Conservation (phyloP, 2,888 invertebrate species). For the Diarsia dahlii region DNA sequence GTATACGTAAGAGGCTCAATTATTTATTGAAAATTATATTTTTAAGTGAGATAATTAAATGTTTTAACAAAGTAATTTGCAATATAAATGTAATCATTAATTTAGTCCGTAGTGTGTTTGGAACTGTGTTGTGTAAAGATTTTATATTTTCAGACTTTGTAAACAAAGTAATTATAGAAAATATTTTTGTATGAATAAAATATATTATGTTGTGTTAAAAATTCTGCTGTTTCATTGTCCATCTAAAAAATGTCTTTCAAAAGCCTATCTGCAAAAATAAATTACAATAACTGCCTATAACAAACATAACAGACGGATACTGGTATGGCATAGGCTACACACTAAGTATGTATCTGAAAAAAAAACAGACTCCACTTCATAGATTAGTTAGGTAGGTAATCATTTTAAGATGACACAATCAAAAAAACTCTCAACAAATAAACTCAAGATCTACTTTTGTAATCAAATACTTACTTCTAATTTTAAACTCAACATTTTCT, state of each 20-base stretch:
- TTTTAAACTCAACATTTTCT: conserved; percentile 16
- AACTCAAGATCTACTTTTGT: background rate
- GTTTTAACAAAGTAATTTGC: conserved; percentile 53
- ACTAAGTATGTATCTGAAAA: background rate
- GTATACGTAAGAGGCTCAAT: conserved; percentile 81
- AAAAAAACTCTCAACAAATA: background rate
- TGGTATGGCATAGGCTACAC: background rate
- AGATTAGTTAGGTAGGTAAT: background rate
- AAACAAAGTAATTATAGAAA: conserved; percentile 71
- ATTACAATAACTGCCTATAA: background rate
- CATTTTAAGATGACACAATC: no score
- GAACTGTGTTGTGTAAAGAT: conserved; percentile 50
- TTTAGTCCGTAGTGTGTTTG: conserved; percentile 38
- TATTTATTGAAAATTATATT: conserved; percentile 73
- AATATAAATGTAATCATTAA: conserved; percentile 53
- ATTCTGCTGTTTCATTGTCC: conserved; percentile 46
- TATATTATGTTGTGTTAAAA: conserved; percentile 54
- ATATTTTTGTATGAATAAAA: conserved; percentile 73
- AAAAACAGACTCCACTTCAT: background rate
- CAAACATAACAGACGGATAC: background rate
- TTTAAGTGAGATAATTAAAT: conserved; percentile 54
- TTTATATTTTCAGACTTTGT: conserved; percentile 76
- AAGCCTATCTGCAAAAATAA: background rate
- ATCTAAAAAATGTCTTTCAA: background rate
- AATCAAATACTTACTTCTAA: conserved; percentile 30